phyloP scores from a whole-genome alignment of 2,888 invertebrate species.

The Pyrgus malvae region DNA sequence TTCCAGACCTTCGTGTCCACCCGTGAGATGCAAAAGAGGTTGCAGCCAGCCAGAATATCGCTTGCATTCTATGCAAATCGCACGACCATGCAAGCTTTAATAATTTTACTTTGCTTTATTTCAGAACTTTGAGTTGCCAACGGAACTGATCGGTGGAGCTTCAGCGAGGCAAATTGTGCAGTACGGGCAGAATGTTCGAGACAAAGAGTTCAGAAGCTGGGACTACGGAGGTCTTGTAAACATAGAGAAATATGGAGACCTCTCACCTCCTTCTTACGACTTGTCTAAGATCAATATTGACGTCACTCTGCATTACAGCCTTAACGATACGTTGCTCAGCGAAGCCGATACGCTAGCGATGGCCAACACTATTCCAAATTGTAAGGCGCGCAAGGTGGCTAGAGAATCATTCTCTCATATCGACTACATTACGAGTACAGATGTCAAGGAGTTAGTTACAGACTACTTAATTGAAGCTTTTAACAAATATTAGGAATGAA shows the following conservation, averaged over 20 bases:
- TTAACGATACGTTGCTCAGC: constrained; percentile 35
- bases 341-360: constrained; percentile 38
- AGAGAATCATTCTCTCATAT: constrained; percentile 36
- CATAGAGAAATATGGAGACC: constrained; percentile 33
- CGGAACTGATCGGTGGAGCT: constrained; percentile 34
- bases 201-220: constrained; percentile 38
- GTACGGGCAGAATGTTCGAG: constrained; percentile 41
- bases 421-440: constrained; percentile 35
- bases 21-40: too few species aligned
- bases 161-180: constrained; percentile 42
- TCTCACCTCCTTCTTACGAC: constrained; percentile 35
- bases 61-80: too few species aligned
- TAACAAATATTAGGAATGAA: constrained; percentile 14
- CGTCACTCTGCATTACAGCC: constrained; percentile 37
- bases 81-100: too few species aligned
- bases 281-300: constrained; percentile 33
- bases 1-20: too few species aligned
- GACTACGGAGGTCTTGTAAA: constrained; percentile 36
- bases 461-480: constrained; percentile 36
- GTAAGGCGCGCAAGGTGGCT: constrained; percentile 31
- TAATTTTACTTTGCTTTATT: neutral
- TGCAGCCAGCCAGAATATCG: too few species aligned
- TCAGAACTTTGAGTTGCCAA: constrained; percentile 1
- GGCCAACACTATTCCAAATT: constrained; percentile 36
- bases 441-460: constrained; percentile 35